These are phyloP conservation scores for Metalampra italica DNA, from an alignment of 2,888 invertebrate genomes.

Conservation along the genomic window DNA sequence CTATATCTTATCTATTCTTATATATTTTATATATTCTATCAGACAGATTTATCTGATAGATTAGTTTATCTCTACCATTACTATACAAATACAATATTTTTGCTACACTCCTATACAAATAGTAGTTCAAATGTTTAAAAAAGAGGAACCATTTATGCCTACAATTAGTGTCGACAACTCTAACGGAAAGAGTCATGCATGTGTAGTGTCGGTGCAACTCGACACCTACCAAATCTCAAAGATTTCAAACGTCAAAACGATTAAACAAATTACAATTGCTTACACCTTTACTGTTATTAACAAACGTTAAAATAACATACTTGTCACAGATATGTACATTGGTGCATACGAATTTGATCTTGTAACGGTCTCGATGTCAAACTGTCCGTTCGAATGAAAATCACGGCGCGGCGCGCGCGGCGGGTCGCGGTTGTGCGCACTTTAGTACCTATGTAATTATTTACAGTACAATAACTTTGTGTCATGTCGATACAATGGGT, in stretches of 20 bases:
- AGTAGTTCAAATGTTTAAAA: too few relatives aligned
- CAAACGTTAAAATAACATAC: constrained; percentile 21
- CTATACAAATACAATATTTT: too few relatives aligned
- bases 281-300: constrained; percentile 23
- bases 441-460: constrained; percentile 44
- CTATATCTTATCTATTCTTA: too few relatives aligned
- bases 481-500: constrained; percentile 34
- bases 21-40: too few relatives aligned
- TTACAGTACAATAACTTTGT: constrained; percentile 46
- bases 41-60: too few relatives aligned
- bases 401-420: constrained; percentile 30
- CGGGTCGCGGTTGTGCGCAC: constrained; percentile 45
- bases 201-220: not conserved
- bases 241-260: constrained; percentile 7
- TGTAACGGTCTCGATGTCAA: constrained; percentile 53
- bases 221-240: constrained; percentile 3
- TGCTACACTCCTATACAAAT: too few relatives aligned
- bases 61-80: too few relatives aligned
- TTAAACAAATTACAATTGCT: constrained; percentile 5
- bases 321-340: constrained; percentile 25
- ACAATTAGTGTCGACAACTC: not conserved
- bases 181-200: not conserved
- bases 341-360: constrained; percentile 37
- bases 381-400: constrained; percentile 49
- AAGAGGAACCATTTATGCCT: too few relatives aligned